phyloP scores from a whole-genome alignment of 2,113 vertebrate genomes.

The Gopherus evgoodei region DNA sequence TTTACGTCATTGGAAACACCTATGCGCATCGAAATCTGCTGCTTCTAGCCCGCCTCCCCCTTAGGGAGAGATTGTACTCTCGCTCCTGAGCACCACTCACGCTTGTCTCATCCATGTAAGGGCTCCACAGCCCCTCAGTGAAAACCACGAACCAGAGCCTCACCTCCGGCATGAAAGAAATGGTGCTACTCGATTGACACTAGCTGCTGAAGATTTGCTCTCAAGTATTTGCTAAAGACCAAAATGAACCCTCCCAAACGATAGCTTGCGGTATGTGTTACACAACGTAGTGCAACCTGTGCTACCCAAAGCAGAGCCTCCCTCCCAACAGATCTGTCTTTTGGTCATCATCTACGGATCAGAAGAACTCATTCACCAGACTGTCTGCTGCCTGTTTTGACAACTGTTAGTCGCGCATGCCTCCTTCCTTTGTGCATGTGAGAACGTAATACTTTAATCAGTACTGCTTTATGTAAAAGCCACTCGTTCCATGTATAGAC shows the following conservation, averaged over 20 bases:
- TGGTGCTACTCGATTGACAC: neutral
- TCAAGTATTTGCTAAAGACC: neutral
- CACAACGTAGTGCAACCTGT: fast-evolving
- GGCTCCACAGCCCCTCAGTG: neutral
- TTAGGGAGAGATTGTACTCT: fast-evolving
- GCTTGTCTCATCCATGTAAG: neutral
- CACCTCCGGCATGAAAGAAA: neutral
- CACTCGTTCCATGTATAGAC: fast-evolving
- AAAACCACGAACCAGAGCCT: neutral
- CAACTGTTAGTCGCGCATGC: fast-evolving
- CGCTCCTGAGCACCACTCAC: neutral
- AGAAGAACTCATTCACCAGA: neutral
- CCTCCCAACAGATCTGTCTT: fast-evolving
- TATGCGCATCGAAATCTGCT: neutral
- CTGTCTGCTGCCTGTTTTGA: neutral
- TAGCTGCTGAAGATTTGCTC: neutral
- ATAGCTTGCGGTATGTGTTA: neutral
- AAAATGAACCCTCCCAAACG: neutral
- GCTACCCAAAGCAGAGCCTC: too few species aligned
- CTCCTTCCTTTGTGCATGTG: neutral
- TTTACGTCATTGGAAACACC: neutral
- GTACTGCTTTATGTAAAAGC: fast-evolving
- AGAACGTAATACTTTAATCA: neutral
- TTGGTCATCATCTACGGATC: neutral
- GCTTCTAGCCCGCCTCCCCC: neutral